Conservation (phyloP, 2,113 vertebrate species). For the Colinus virginianus region DNA sequence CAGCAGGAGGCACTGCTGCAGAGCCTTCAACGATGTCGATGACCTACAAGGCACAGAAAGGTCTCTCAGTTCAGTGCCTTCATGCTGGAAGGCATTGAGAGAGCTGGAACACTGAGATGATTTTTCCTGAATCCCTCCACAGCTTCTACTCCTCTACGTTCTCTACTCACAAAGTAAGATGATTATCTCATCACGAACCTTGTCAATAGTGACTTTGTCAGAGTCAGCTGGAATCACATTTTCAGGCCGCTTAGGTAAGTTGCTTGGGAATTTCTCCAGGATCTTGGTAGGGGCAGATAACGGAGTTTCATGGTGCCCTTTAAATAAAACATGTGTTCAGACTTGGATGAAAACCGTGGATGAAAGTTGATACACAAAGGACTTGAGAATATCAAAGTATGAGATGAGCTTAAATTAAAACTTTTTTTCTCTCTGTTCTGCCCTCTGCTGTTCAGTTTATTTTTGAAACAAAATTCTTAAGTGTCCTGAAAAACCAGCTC, state of each 20-base stretch:
- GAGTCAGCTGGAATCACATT: conserved; percentile 91
- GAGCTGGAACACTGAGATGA: not conserved
- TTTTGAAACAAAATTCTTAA: not conserved
- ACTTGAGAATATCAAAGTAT: not conserved
- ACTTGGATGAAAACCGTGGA: not conserved
- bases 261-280: conserved; percentile 92
- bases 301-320: conserved; percentile 96
- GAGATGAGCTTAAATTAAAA: not conserved
- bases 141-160: not conserved
- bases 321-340: conserved; percentile 41
- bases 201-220: conserved; percentile 85
- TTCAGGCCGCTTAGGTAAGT: conserved; percentile 86
- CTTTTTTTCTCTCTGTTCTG: not conserved
- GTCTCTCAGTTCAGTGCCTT: not conserved
- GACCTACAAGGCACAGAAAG: conserved; percentile 72
- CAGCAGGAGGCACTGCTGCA: conserved; percentile 67
- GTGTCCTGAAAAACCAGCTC: not conserved
- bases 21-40: conserved; percentile 87
- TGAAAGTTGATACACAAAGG: not conserved
- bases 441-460: not conserved
- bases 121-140: not conserved
- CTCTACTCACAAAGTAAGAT: not conserved
- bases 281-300: conserved; percentile 92
- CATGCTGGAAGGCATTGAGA: too few species aligned
- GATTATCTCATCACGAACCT: conserved; percentile 74